These are phyloP conservation scores for Theretra japonica DNA, from an alignment of 2,888 invertebrate genomes.

Conservation along the genomic window DNA sequence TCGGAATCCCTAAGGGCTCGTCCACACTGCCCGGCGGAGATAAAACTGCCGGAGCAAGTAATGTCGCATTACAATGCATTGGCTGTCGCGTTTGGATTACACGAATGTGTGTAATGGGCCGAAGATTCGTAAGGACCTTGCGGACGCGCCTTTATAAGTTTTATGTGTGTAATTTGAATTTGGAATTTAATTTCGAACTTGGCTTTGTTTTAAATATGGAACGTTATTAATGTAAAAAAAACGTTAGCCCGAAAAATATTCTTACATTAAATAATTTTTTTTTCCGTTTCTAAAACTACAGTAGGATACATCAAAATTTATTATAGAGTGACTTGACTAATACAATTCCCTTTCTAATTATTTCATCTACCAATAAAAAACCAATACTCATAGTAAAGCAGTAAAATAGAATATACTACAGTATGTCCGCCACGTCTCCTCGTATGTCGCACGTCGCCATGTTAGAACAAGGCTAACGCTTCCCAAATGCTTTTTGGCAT, in stretches of 20 bases:
- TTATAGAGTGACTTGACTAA: no score
- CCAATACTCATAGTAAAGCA: no score
- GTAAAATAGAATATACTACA: no score
- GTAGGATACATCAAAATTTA: no score
- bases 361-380: no score
- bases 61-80: constrained; percentile 78
- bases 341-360: no score
- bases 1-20: constrained; percentile 49
- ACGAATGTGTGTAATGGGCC: constrained; percentile 71
- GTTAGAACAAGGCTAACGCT: constrained; percentile 17
- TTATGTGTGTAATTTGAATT: background rate
- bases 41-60: constrained; percentile 63
- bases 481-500: constrained; percentile 20
- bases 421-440: background rate
- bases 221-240: background rate
- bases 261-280: no score
- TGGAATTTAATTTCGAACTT: background rate
- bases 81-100: constrained; percentile 71
- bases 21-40: constrained; percentile 51
- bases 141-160: constrained; percentile 46
- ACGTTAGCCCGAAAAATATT: no score
- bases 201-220: background rate
- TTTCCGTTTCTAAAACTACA: no score
- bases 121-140: constrained; percentile 48
- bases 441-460: background rate